phyloP scores from a whole-genome alignment of 2,888 invertebrate genomes.

The Ormyrus thymus region DNA sequence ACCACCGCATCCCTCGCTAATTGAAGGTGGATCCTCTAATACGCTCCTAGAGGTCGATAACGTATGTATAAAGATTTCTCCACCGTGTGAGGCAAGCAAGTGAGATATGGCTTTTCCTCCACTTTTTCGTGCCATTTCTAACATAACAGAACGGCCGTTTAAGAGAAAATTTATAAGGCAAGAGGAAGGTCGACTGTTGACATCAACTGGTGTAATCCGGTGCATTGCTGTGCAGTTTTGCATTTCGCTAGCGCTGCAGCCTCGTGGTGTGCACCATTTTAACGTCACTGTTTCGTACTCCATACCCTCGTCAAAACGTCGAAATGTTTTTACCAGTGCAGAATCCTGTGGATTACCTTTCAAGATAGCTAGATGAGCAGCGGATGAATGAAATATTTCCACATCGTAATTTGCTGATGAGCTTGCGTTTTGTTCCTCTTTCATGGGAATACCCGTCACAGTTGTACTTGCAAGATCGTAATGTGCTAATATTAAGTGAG shows the following conservation, averaged over 20 bases:
- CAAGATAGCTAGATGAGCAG: slow-evolving; percentile 89
- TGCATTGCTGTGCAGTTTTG: slow-evolving; percentile 90
- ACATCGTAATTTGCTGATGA: slow-evolving; percentile 99
- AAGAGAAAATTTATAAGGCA: slow-evolving; percentile 98
- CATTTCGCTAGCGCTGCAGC: slow-evolving; percentile 86
- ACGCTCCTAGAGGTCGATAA: slow-evolving; percentile 89
- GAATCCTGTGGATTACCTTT: slow-evolving; percentile 81
- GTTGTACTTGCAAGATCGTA: slow-evolving; percentile 96
- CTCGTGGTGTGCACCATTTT: slow-evolving; percentile 98
- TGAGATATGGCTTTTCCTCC: slow-evolving; percentile 94
- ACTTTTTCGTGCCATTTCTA: slow-evolving; percentile 91
- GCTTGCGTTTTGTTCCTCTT: slow-evolving; percentile 98
- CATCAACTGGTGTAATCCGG: slow-evolving; percentile 96
- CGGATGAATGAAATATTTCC: slow-evolving; percentile 93
- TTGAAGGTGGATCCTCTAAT: slow-evolving; percentile 95
- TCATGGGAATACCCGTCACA: slow-evolving; percentile 99
- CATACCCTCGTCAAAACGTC: slow-evolving; percentile 80
- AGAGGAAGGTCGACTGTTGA: slow-evolving; percentile 96
- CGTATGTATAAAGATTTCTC: slow-evolving; percentile 96
- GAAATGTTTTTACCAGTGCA: slow-evolving; percentile 80
- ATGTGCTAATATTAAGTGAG: slow-evolving; percentile 87
- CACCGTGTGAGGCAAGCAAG: slow-evolving; percentile 94
- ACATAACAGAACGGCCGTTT: slow-evolving; percentile 92
- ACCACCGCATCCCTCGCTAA: slow-evolving; percentile 96
- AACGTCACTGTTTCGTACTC: slow-evolving; percentile 91